These are phyloP conservation scores for Marronus borbonicus DNA, from an alignment of 2,888 invertebrate genomes.

Conservation along the genomic window DNA sequence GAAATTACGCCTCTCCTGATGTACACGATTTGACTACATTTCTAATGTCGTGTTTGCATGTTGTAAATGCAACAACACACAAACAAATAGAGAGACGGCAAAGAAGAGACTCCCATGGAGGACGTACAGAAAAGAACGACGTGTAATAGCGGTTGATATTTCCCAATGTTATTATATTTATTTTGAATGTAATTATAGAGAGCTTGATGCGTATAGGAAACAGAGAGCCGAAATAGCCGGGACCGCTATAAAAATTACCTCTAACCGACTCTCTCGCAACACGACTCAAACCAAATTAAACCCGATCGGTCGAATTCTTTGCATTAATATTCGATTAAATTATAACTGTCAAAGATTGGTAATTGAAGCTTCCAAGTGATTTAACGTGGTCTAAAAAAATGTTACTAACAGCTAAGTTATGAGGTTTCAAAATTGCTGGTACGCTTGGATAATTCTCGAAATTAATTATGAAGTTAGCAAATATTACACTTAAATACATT, in stretches of 20 bases:
- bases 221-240: conserved; percentile 3
- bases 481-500: too few species aligned
- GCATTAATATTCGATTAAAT: background rate
- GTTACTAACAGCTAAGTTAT: too few species aligned
- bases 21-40: conserved; percentile 49
- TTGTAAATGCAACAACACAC: conserved; percentile 14
- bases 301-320: conserved; percentile 25
- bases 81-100: conserved; percentile 2
- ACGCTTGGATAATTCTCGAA: too few species aligned
- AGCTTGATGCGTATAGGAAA: conserved; percentile 25
- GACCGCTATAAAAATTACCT: conserved; percentile 33
- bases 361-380: too few species aligned
- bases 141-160: conserved; percentile 35
- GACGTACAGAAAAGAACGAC: background rate
- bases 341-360: conserved; percentile 4
- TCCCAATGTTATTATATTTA: conserved; percentile 49
- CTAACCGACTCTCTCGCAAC: background rate
- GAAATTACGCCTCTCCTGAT: conserved; percentile 48
- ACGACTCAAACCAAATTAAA: conserved; percentile 22
- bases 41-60: conserved; percentile 65
- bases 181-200: conserved; percentile 50
- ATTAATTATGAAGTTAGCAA: too few species aligned
- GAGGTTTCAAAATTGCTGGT: too few species aligned
- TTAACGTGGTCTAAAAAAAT: too few species aligned
- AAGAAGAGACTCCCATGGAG: conserved; percentile 11